Conservation (phyloP, 1,140 invertebrate genomes). For the Heliconius eleuchia region DNA sequence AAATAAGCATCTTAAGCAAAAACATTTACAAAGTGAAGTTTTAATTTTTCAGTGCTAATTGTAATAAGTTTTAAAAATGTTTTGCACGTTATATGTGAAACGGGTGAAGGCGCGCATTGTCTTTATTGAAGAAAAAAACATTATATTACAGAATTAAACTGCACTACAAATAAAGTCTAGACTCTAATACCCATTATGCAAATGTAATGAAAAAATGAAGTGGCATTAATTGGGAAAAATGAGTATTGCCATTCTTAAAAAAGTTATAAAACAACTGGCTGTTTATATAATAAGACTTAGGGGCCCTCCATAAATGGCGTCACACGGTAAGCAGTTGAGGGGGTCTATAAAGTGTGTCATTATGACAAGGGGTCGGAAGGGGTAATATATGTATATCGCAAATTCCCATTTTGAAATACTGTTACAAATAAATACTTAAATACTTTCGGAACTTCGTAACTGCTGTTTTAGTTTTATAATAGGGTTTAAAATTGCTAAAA, state of each 20-base stretch:
- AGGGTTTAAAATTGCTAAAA: too few species aligned
- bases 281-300: not conserved
- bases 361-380: too few species aligned
- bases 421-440: too few species aligned
- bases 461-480: too few species aligned
- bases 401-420: too few species aligned
- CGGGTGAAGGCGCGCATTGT: not conserved
- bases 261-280: not conserved
- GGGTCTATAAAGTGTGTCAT: too few species aligned
- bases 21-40: not conserved
- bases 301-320: too few species aligned
- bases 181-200: slow-evolving; percentile 16
- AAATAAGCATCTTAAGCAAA: not conserved
- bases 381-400: too few species aligned
- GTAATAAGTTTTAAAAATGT: not conserved
- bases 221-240: slow-evolving; percentile 57
- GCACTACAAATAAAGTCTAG: not conserved
- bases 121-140: not conserved
- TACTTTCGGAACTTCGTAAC: too few species aligned
- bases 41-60: not conserved
- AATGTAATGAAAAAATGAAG: slow-evolving; percentile 53
- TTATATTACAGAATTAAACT: not conserved
- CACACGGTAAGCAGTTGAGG: too few species aligned
- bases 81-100: not conserved
- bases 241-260: slow-evolving; percentile 67